phyloP scores from a whole-genome alignment of 2,113 vertebrate genomes.

The Australoheros scitulus region DNA sequence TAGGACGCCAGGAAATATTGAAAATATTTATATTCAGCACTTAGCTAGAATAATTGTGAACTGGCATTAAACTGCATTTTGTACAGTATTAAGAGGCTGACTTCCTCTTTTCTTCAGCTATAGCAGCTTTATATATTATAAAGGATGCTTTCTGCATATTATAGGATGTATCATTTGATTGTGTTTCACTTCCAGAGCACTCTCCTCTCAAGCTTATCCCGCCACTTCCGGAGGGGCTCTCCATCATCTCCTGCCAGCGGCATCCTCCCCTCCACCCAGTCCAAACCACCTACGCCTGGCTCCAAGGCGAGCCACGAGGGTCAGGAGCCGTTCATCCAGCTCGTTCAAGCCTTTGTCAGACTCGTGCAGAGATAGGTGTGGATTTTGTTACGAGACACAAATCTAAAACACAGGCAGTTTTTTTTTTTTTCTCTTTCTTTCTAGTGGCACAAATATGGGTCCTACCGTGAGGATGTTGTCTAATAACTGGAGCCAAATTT shows the following conservation, averaged over 20 bases:
- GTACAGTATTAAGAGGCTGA: not conserved
- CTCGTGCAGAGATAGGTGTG: constrained; percentile 89
- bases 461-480: not conserved
- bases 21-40: no score
- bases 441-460: not conserved
- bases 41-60: not conserved
- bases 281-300: constrained; percentile 80
- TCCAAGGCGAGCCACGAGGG: constrained; percentile 88
- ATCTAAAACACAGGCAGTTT: not conserved
- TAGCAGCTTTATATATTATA: not conserved
- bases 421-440: not conserved
- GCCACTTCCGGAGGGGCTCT: constrained; percentile 91
- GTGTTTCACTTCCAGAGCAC: constrained; percentile 85
- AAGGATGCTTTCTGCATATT: not conserved
- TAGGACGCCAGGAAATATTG: no score
- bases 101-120: not conserved
- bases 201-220: constrained; percentile 89
- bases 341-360: constrained; percentile 93
- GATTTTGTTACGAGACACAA: not conserved
- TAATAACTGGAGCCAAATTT: not conserved
- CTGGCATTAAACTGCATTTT: not conserved
- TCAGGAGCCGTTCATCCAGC: constrained; percentile 94
- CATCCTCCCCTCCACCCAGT: constrained; percentile 86
- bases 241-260: constrained; percentile 88
- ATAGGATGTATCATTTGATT: not conserved